Conservation (phyloP, 1,140 invertebrate genomes). For the Drosophila simulans region DNA sequence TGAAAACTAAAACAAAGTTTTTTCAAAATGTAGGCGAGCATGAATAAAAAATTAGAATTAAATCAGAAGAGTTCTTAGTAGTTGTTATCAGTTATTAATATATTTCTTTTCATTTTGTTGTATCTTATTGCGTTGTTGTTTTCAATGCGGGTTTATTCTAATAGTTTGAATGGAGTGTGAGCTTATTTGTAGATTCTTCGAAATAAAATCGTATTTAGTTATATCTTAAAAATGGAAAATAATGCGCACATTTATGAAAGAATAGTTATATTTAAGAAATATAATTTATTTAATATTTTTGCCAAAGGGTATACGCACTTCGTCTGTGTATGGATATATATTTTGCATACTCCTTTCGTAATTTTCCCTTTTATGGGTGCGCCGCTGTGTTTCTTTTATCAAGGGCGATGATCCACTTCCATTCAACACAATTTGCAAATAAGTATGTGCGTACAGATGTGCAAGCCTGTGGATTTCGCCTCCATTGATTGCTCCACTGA, state of each 20-base stretch:
- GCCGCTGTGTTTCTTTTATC: constrained; percentile 39
- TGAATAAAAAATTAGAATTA: no score
- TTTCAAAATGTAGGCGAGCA: no score
- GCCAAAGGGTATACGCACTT: neutral
- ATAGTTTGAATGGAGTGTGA: no score
- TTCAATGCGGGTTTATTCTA: neutral
- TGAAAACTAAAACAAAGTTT: no score
- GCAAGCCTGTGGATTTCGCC: constrained; percentile 8
- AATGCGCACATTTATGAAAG: no score
- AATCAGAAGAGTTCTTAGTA: neutral
- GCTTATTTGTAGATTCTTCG: no score
- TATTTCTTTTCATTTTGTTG: neutral
- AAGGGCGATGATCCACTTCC: constrained; percentile 31
- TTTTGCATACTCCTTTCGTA: neutral
- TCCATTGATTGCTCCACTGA: constrained; percentile 22
- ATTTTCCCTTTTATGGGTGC: constrained; percentile 34
- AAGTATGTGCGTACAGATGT: neutral
- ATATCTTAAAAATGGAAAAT: no score
- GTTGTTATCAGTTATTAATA: neutral
- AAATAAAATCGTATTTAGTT: no score
- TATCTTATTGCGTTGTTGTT: neutral
- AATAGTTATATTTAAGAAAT: no score
- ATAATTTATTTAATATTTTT: no score
- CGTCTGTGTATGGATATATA: no score
- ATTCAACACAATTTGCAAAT: constrained; percentile 13